phyloP scores from a whole-genome alignment of 1,140 invertebrate genomes.

The Acyrthosiphon pisum region DNA sequence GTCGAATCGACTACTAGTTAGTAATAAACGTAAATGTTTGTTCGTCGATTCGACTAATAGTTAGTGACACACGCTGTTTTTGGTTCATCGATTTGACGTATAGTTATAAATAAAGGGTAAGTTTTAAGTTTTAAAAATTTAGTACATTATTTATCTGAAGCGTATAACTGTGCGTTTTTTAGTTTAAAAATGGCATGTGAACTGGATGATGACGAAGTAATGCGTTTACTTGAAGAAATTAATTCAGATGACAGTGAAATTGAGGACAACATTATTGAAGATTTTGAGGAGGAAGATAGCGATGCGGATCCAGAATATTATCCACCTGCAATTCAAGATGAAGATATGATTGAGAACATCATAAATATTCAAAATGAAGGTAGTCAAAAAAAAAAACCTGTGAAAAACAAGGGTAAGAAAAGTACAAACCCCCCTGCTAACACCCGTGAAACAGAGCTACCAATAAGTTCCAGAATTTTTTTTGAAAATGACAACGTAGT shows the following conservation, averaged over 20 bases:
- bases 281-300: no score
- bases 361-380: no score
- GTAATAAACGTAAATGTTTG: constrained; percentile 22
- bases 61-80: constrained; percentile 2
- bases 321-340: neutral
- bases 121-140: constrained; percentile 25
- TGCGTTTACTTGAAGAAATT: neutral
- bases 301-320: no score
- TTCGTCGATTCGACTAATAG: neutral
- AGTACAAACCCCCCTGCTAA: no score
- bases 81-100: constrained; percentile 13
- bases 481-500: no score
- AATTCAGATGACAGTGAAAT: no score
- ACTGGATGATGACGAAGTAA: constrained; percentile 21
- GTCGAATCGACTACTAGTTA: constrained; percentile 26
- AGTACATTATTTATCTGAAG: constrained; percentile 15
- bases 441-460: no score
- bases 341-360: no score
- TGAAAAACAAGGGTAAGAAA: no score
- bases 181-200: constrained; percentile 6
- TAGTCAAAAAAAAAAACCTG: no score
- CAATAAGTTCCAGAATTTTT: no score
- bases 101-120: constrained; percentile 13
- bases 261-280: no score
- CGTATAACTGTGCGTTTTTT: neutral